A percentile compares a stretch with the other conserved stretches of the same genome.
Conservation (phyloP, 2,888 invertebrate species). For the Ashinkailepas kermadecensis region DNA sequence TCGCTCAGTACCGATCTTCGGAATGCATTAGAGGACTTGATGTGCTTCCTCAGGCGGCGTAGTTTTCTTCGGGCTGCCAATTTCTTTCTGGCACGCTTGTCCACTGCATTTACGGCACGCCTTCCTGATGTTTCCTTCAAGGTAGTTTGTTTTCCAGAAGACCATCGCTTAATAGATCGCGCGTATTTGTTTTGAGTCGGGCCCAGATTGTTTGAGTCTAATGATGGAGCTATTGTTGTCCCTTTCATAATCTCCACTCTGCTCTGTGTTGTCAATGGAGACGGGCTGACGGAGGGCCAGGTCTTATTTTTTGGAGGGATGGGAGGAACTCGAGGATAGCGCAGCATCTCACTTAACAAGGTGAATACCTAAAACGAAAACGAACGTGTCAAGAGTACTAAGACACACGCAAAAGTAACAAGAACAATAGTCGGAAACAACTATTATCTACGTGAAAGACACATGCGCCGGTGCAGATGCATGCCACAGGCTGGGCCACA, state of each 20-base stretch:
- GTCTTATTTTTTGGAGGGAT: background rate
- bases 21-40: too few species aligned
- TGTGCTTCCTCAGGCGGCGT: too few species aligned
- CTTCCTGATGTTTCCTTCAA: too few species aligned
- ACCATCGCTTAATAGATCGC: background rate
- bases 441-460: background rate
- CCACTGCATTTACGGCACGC: too few species aligned
- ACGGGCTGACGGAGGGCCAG: background rate
- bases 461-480: background rate
- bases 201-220: background rate
- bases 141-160: background rate
- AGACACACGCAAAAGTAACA: background rate
- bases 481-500: too few species aligned
- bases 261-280: too few species aligned
- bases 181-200: background rate
- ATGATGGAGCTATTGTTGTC: background rate
- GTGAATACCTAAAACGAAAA: slow-evolving; percentile 11
- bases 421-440: slow-evolving; percentile 1
- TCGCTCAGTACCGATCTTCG: too few species aligned
- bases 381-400: background rate
- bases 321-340: background rate
- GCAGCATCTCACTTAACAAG: slow-evolving; percentile 12
- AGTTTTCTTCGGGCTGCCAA: too few species aligned
- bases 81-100: too few species aligned
- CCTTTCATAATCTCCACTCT: background rate